Percentiles rank a stretch among this genome's conserved stretches.
phyloP scores from a whole-genome alignment of 2,113 vertebrate genomes.

The Puma concolor region DNA sequence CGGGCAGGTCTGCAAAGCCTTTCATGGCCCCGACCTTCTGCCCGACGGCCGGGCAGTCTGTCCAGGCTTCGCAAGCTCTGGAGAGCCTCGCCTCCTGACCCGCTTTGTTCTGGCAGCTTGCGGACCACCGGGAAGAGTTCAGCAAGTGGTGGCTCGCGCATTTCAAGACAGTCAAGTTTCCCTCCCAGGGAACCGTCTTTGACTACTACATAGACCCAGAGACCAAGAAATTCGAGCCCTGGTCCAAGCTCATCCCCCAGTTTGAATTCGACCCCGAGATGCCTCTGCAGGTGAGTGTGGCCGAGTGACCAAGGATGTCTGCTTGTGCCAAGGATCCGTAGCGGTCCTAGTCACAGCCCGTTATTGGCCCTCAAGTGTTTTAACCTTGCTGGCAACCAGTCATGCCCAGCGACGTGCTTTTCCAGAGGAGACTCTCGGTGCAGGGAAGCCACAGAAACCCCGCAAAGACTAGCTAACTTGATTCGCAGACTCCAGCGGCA shows the following conservation, averaged over 20 bases:
- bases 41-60: rapidly evolving
- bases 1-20: rapidly evolving
- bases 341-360: not conserved
- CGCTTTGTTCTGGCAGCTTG: conserved; percentile 85
- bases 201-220: conserved; percentile 96
- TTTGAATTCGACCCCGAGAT: conserved; percentile 93
- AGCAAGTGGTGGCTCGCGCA: conserved; percentile 98
- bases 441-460: not conserved
- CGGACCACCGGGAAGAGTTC: conserved; percentile 96
- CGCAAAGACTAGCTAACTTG: not conserved
- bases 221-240: conserved; percentile 96
- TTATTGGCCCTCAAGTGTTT: rapidly evolving
- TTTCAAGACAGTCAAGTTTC: conserved; percentile 98
- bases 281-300: conserved; percentile 92
- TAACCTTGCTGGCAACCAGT: not conserved
- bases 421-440: not conserved
- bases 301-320: rapidly evolving
- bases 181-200: conserved; percentile 95
- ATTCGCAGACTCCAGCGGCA: not conserved
- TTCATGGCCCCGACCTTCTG: no score
- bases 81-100: not conserved
- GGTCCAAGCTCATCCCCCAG: conserved; percentile 94
- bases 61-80: not conserved
- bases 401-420: not conserved
- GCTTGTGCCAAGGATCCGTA: no score